These are phyloP conservation scores for Turritopsis dohrnii DNA, from an alignment of 30 jellyfish, hydroid and myxozoan genomes.

Conservation along the genomic window DNA sequence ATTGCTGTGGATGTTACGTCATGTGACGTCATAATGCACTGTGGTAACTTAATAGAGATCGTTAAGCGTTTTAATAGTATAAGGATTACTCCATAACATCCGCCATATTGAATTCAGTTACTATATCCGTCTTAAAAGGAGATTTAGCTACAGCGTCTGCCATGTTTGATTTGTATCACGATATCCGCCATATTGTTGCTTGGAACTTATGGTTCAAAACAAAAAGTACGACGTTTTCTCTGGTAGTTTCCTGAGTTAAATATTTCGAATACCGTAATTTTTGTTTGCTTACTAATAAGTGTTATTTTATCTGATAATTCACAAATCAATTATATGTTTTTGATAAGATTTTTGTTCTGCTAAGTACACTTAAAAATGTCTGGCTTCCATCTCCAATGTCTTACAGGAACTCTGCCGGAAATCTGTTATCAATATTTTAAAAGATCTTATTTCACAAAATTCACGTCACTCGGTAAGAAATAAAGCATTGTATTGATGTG, in stretches of 20 bases:
- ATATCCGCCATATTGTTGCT: background rate
- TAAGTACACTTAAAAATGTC: background rate
- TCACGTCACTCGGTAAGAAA: background rate
- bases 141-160: background rate
- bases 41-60: background rate
- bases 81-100: background rate
- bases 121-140: background rate
- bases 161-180: background rate
- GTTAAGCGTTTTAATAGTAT: background rate
- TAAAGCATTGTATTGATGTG: background rate
- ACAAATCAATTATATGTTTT: background rate
- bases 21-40: background rate
- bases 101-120: background rate
- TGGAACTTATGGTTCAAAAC: background rate
- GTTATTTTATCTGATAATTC: background rate
- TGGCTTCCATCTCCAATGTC: background rate
- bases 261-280: background rate
- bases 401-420: background rate
- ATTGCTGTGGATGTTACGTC: background rate
- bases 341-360: background rate
- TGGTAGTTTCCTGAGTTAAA: background rate
- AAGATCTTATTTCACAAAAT: background rate
- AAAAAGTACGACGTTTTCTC: background rate
- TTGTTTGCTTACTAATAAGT: background rate
- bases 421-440: background rate